Percentiles rank a stretch among this genome's conserved stretches.
Conservation (phyloP, 2,888 invertebrate genomes). For the Orthosia cruda region DNA sequence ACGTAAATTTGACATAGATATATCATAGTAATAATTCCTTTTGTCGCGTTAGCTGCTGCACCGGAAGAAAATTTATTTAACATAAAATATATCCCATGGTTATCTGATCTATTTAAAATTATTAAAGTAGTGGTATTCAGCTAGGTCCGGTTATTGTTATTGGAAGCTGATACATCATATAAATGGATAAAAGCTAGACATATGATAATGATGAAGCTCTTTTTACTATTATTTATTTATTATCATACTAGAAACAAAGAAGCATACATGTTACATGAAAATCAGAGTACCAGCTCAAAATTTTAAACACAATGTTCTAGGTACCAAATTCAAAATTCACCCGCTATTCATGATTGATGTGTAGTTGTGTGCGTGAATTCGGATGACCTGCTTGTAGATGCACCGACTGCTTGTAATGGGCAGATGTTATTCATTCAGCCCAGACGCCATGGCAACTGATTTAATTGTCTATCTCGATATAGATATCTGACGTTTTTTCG, state of each 20-base stretch:
- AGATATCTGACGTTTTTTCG: conserved; percentile 31
- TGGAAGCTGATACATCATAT: not conserved
- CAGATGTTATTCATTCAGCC: conserved; percentile 83
- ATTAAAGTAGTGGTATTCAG: too few relatives aligned
- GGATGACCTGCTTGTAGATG: conserved; percentile 88
- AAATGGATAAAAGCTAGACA: not conserved
- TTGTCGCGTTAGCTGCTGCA: not conserved
- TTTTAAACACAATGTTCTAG: conserved; percentile 34
- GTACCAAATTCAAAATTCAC: conserved; percentile 74
- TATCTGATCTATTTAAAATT: not conserved
- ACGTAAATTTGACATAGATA: not conserved
- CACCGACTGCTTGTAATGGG: conserved; percentile 85
- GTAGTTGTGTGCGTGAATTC: conserved; percentile 77
- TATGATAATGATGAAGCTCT: not conserved
- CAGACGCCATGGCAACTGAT: conserved; percentile 80
- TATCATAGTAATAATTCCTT: not conserved
- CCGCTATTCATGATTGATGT: conserved; percentile 82
- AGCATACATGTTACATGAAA: not conserved
- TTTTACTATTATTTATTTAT: not conserved
- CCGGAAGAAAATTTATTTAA: not conserved
- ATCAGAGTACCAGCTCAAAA: not conserved
- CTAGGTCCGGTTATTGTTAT: not conserved
- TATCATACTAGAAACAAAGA: not conserved
- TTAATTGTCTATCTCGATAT: conserved; percentile 62
- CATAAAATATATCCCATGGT: too few relatives aligned